Conservation (phyloP, 2,113 vertebrate genomes). For the Hydrochoerus hydrochaeris region DNA sequence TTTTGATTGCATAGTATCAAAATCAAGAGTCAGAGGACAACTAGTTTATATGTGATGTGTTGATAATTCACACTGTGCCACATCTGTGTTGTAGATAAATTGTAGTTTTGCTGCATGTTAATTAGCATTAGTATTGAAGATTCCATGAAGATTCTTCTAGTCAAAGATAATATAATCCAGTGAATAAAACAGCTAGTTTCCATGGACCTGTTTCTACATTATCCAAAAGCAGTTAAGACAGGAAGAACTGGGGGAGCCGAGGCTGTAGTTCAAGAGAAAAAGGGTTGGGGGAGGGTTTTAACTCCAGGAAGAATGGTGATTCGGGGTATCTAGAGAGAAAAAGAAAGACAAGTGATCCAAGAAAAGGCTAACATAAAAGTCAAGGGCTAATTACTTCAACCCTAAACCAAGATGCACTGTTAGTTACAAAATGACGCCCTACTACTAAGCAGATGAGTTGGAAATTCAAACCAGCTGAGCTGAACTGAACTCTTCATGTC, state of each 20-base stretch:
- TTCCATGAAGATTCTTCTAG: neutral
- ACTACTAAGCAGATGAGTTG: neutral
- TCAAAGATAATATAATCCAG: neutral
- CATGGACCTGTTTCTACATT: neutral
- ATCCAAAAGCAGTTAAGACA: neutral
- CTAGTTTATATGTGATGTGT: neutral
- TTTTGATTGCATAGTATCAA: neutral
- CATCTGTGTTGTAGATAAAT: neutral
- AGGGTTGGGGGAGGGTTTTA: neutral
- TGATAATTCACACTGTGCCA: neutral
- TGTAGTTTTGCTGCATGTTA: neutral
- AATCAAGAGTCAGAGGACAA: neutral
- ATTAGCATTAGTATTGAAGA: neutral
- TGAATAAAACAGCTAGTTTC: neutral
- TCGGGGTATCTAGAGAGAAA: neutral
- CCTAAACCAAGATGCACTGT: neutral
- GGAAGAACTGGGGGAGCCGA: neutral
- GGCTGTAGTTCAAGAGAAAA: neutral
- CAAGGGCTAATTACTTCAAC: neutral
- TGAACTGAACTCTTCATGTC: neutral
- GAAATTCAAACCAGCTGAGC: neutral
- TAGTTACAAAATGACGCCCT: neutral
- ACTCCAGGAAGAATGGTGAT: neutral
- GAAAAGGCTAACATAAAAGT: neutral
- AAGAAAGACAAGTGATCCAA: neutral